Conservation (phyloP, 2,113 vertebrate genomes). For the Nannospalax galili region DNA sequence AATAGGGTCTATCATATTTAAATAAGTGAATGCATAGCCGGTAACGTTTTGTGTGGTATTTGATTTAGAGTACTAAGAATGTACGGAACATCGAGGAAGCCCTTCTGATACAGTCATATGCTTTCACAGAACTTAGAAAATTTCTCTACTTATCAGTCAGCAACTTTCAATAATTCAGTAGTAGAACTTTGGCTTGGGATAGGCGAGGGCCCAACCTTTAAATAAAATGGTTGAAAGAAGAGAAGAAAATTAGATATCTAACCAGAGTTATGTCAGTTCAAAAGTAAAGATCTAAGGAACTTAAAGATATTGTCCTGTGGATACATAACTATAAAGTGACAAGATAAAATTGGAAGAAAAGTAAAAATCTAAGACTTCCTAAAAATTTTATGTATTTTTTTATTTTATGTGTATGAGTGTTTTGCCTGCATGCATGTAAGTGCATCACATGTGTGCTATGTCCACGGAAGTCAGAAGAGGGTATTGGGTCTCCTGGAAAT, state of each 20-base stretch:
- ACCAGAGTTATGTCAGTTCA: constrained; percentile 14
- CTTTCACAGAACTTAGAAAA: neutral
- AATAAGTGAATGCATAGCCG: neutral
- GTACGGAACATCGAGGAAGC: neutral
- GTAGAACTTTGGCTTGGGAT: neutral
- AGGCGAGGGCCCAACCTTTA: neutral
- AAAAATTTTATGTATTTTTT: too few species aligned
- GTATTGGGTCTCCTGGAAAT: too few species aligned
- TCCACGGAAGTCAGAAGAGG: too few species aligned
- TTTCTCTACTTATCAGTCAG: neutral
- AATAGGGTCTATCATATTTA: neutral
- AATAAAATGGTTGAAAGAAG: neutral
- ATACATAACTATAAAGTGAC: too few species aligned
- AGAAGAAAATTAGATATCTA: neutral
- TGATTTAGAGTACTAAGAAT: neutral
- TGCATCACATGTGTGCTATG: too few species aligned
- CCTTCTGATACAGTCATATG: neutral
- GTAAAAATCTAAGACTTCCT: too few species aligned
- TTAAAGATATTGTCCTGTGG: too few species aligned
- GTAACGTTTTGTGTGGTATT: neutral
- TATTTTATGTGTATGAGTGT: too few species aligned
- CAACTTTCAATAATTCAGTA: neutral
- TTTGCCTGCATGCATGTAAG: too few species aligned
- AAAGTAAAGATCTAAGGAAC: neutral
- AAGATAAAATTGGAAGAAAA: too few species aligned